Conservation (phyloP, 2,888 invertebrate genomes). For the Machimus rusticus region DNA sequence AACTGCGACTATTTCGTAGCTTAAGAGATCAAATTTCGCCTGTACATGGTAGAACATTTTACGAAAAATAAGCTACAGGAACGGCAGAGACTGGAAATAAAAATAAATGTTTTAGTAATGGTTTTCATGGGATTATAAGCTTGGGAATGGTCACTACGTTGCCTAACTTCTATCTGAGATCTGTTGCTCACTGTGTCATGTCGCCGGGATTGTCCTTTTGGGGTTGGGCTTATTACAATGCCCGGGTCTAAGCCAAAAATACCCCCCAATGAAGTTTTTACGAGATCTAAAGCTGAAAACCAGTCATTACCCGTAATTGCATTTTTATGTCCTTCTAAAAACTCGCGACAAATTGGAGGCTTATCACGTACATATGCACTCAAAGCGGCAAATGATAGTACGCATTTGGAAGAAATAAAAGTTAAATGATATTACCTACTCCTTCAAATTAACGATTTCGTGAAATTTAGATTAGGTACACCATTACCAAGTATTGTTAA, state of each 20-base stretch:
- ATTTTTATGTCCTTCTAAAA: neutral
- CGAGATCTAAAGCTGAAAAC: neutral
- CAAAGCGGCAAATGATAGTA: neutral
- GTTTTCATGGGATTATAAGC: neutral
- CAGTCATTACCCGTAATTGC: neutral
- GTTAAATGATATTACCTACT: neutral
- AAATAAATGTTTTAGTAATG: slow-evolving; percentile 6
- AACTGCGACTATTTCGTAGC: neutral
- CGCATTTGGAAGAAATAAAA: neutral
- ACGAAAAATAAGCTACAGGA: neutral
- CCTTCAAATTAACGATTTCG: neutral
- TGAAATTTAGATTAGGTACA: neutral
- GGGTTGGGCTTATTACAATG: neutral
- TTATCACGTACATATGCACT: neutral
- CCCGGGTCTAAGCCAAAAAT: neutral
- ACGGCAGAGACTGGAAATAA: neutral
- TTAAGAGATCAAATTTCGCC: neutral
- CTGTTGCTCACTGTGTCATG: neutral
- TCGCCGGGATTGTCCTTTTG: neutral
- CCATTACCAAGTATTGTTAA: neutral
- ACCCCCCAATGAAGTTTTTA: neutral
- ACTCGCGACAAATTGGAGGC: neutral
- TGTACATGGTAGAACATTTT: neutral
- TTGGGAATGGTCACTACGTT: neutral
- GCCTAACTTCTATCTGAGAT: neutral